Evolutionary conservation across 2,113 vertebrate species (phyloP), one percentile per base, ranked within the genome.

Genomic region (Channa argus): DNA sequence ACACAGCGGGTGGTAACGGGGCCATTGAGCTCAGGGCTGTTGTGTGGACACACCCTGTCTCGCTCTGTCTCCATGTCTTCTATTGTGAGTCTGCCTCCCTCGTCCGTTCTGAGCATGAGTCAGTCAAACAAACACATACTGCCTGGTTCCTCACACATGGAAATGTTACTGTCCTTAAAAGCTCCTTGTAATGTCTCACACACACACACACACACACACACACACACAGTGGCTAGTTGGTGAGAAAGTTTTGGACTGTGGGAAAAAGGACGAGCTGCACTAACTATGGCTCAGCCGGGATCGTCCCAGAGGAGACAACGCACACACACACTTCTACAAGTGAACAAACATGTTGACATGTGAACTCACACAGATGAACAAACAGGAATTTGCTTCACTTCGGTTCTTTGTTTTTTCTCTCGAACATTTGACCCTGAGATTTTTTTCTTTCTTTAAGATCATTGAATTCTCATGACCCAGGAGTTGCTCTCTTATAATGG

Each of bases 201-300:
- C 34, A 53, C 38, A 39, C 50, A 61, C 49, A 69, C 50, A 43
- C 45, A 69, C 44, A 53, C 49, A 34, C 58, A 39, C 38, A 61
- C 36, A n/a, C n/a, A 53, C 12, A 45, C 11, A 12, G 36, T 54
- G 45, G 61, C 59, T 12, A 43, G 39, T 15, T 10, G 71, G 24
- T 84, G 86, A 77, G 79, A 80, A 80, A 49, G 54, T 67, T 73
- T 39, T 2, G 59, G 75, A 56, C 77, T 85, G 88, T 90, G 89
- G 86, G 89, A 88, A 87, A 71, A 39, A 64, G 50, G 60, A 84
- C 12, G 5, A 71, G 54, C 69, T 37, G 77, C 71, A 61, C 13
- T 33, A 77, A 81, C 79, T 49, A 64, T 54, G 43, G 37, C n/a
- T 68, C 51, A 36, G 47, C 69, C 45, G 5, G 7, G 14, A 34